Evolutionary conservation across 2,888 invertebrate genomes (phyloP).

Genomic region (Sarcophaga subvicina): DNA sequence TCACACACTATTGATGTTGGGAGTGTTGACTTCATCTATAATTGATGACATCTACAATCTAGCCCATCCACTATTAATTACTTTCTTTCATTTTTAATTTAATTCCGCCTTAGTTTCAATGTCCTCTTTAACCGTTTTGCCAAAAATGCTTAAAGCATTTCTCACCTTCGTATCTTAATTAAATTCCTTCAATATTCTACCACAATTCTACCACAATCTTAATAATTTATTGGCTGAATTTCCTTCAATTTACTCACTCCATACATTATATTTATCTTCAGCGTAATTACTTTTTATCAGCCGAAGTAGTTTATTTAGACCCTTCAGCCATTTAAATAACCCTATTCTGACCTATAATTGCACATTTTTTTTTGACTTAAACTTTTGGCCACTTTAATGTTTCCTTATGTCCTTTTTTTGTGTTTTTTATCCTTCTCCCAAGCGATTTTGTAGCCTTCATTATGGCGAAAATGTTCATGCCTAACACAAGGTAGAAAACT

Average conservation of each 20-base stretch:
- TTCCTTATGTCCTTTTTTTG: not conserved
- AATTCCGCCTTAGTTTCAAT: too few species aligned
- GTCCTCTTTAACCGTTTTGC: too few species aligned
- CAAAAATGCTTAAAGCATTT: too few species aligned
- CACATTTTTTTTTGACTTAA: not conserved
- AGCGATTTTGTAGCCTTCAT: not conserved
- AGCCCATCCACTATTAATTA: too few species aligned
- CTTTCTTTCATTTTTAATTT: too few species aligned
- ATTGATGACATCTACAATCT: too few species aligned
- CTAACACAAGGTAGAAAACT: conserved; percentile 28
- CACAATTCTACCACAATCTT: too few species aligned
- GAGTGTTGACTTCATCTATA: too few species aligned
- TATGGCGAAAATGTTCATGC: not conserved
- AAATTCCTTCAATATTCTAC: too few species aligned
- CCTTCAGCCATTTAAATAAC: conserved; percentile 4
- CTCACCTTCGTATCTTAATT: too few species aligned
- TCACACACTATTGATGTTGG: too few species aligned
- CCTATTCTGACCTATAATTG: conserved; percentile 29
- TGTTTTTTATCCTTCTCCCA: not conserved
- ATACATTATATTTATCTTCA: conserved; percentile 16
- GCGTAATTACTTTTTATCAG: conserved; percentile 30
- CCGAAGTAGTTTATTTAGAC: conserved; percentile 4
- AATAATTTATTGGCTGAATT: too few species aligned
- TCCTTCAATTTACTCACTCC: not conserved
- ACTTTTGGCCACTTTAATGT: not conserved